Evolutionary conservation across 2,113 vertebrate genomes (phyloP), one percentile per base, ranked within the genome.

Genomic region (Eclectus roratus): DNA sequence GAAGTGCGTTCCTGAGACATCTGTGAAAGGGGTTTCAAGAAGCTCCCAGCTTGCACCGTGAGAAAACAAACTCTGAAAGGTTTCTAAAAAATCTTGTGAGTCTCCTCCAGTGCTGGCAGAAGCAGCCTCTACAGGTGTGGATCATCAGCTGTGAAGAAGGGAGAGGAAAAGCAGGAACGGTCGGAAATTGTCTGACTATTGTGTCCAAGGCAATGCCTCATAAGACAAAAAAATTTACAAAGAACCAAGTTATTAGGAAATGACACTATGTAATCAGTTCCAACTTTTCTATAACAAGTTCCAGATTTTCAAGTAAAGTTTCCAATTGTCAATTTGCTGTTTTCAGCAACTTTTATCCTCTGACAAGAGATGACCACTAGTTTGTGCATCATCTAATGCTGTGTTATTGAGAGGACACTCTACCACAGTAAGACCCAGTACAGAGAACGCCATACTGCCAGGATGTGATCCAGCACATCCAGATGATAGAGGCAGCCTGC

Each of bases 251-350:
- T 74, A 87, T 50, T 60, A 88, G 69, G 91, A 93, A 89, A 80
- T 68, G 5, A 80, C 64, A 50, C 23, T 23, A 19, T 47, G 55
- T 63, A 85, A 96, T 90, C 76, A 55, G 17, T 88, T 66, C 49
- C 64, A 70, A 76, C 27, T 47, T 33, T 71, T 85, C 58, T 80
- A 25, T 70, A 91, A 80, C 31, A 76, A 85, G 43, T 88, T 88
- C 76, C 91, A 96, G 81, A 79, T 80, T 85, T 93, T 55, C 64
- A 77, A 93, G 52, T 71, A 53, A 33, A 16, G 50, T 88, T 94
- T 35, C 76, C 79, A 79, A 10, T 64, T 68, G 44, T 63, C 56
- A 73, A 2, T 74, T n/a, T 89, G 71, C 55, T 82, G 44, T 52
- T 86, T 94, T 37, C 58, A 82, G 56, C 61, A 89, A 37, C 70